Conservation (phyloP, 2,797 vertebrate genomes). For the Tenualosa ilisha region DNA sequence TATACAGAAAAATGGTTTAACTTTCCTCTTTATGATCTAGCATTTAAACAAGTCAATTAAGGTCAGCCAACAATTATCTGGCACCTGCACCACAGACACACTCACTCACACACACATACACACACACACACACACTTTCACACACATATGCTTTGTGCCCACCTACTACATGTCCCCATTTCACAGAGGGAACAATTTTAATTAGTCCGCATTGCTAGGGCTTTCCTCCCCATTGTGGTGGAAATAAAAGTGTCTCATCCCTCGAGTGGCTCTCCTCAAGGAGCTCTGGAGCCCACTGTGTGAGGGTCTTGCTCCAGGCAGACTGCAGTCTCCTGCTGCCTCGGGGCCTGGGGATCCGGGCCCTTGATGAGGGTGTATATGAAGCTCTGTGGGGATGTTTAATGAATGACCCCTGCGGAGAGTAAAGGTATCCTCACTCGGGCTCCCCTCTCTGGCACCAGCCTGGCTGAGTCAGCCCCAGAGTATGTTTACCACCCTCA, state of each 20-base stretch:
- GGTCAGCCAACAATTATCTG: background rate
- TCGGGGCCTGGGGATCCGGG: background rate
- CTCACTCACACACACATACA: background rate
- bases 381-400: conserved; percentile 40
- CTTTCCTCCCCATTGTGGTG: conserved; percentile 14
- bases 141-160: background rate
- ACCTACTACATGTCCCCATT: background rate
- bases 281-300: conserved; percentile 7
- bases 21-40: no score
- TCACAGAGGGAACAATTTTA: background rate
- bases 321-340: conserved; percentile 4
- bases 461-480: background rate
- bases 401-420: conserved; percentile 39
- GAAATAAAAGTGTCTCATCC: conserved; percentile 12
- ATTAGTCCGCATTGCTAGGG: background rate
- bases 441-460: conserved; percentile 19
- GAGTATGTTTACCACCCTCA: background rate
- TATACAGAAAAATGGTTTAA: background rate
- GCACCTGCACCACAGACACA: background rate
- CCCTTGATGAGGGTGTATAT: conserved; percentile 20
- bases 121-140: background rate
- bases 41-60: background rate
- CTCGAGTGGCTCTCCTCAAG: background rate
- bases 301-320: conserved; percentile 46
- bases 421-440: conserved; percentile 18